Evolutionary conservation across 2,888 invertebrate species (phyloP), one percentile per base, ranked within the genome.

Genomic region (Amiota communis): DNA sequence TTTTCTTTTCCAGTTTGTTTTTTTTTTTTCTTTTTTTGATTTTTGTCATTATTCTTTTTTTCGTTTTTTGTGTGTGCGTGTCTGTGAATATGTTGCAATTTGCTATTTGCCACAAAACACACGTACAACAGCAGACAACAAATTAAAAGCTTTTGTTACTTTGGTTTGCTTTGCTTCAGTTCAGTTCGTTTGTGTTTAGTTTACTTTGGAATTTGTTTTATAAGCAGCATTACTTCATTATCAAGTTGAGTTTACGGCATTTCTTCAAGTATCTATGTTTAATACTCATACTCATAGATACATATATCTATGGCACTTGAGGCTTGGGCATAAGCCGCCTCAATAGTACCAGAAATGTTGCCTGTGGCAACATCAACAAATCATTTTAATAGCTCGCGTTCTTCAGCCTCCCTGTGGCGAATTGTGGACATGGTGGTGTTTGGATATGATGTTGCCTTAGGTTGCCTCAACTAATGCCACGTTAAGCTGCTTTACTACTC

Each of bases 301-400:
- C 36, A 36, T 2, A 36, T 36, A 36, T 36, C 36, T 36, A 36
- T 36, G 36, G 36, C 36, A 36, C 36, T 70, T 9, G 47, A 59
- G 48, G 59, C 61, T 70, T 70, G 53, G 13, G 20, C 47, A 49
- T 8, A 56, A 57, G n/a, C 10, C 65, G 65, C 48, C 17, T 47
- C 49, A 15, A 67, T 12, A 67, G n/a, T 15, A 12, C 8, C 12
- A 59, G 15, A 13, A 59, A 48, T 36, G 36, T 36, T 36, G 36
- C 36, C 36, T 2, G 8, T 36, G 36, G 36, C 57, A 57, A 48
- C 70, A 70, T 51, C 20, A 68, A 68, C 67, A 72, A 65, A 57
- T 72, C 71, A 72, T 72, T 61, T 65, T 72, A 72, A 65, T 65
- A 57, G 47, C 64, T 17, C 51, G 65, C 36, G 47, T 11, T 23